phyloP scores from a whole-genome alignment of 2,888 invertebrate species.

The Plebejus argus region DNA sequence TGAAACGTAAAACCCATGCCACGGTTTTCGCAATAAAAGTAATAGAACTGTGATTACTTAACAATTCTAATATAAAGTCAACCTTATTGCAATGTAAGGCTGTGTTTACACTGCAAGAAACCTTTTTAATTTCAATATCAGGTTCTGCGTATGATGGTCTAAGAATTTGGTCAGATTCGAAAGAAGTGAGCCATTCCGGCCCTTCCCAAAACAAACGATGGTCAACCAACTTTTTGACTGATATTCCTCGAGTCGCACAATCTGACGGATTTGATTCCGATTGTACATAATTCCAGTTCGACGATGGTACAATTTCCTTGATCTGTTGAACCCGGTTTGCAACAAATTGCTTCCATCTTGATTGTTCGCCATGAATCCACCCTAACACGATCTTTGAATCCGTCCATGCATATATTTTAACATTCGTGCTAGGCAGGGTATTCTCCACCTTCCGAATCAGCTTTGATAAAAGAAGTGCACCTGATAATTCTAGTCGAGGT shows the following conservation, averaged over 20 bases:
- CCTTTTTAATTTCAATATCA: background rate
- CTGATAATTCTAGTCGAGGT: slow-evolving; percentile 35
- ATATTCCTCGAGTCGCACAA: slow-evolving; percentile 34
- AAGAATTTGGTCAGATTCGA: slow-evolving; percentile 10
- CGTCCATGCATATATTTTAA: background rate
- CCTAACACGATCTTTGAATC: slow-evolving; percentile 34
- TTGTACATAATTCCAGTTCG: slow-evolving; percentile 31
- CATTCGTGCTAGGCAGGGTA: background rate
- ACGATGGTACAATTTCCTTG: slow-evolving; percentile 20
- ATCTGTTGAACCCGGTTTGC: slow-evolving; percentile 34
- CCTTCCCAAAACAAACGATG: slow-evolving; percentile 27
- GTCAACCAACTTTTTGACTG: slow-evolving; percentile 6
- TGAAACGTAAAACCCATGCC: slow-evolving; percentile 32
- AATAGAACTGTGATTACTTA: slow-evolving; percentile 26
- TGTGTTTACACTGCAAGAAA: slow-evolving; percentile 29
- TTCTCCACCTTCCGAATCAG: background rate
- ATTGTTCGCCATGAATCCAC: slow-evolving; percentile 32
- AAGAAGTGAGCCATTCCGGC: slow-evolving; percentile 33
- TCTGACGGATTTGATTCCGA: slow-evolving; percentile 34
- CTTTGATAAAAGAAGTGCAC: background rate
- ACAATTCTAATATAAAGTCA: slow-evolving; percentile 19
- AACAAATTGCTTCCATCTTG: slow-evolving; percentile 35
- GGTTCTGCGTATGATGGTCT: slow-evolving; percentile 1
- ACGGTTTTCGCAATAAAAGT: slow-evolving; percentile 23
- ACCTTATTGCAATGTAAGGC: slow-evolving; percentile 28